These are phyloP conservation scores for Cantharis nigra DNA, from an alignment of 2,888 invertebrate genomes.

Conservation along the genomic window DNA sequence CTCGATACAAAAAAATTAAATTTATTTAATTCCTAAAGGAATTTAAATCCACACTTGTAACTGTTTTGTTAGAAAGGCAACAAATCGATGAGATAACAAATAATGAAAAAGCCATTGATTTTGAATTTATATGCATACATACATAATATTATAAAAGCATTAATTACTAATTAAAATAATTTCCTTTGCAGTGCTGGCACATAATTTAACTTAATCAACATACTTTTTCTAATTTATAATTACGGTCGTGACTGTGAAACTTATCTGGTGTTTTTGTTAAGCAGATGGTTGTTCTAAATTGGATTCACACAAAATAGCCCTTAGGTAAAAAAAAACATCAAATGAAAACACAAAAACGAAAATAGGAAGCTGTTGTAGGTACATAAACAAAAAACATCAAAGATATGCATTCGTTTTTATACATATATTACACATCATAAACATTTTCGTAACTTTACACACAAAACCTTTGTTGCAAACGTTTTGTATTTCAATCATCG, in stretches of 20 bases:
- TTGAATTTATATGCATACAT: background rate
- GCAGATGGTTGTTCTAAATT: constrained; percentile 25
- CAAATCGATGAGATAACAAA: background rate
- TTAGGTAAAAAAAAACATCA: constrained; percentile 24
- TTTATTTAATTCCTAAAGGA: background rate
- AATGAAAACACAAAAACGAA: constrained; percentile 25
- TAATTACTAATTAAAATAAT: background rate
- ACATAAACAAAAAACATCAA: background rate
- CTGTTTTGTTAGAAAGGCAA: background rate
- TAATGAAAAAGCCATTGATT: background rate
- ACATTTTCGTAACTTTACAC: background rate
- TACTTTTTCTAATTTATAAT: constrained; percentile 36
- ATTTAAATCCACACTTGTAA: constrained; percentile 29
- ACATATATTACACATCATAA: background rate
- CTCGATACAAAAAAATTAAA: background rate
- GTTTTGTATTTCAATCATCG: background rate
- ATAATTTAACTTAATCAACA: constrained; percentile 33
- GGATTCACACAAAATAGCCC: constrained; percentile 28
- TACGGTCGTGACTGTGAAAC: constrained; percentile 24
- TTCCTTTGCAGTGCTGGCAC: background rate
- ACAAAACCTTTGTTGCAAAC: background rate
- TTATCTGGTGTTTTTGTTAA: constrained; percentile 26
- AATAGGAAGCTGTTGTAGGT: constrained; percentile 11
- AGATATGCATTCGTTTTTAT: background rate
- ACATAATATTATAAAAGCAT: background rate